Evolutionary conservation across 2,797 vertebrate genomes (phyloP).

Genomic region (Darevskia mixta): DNA sequence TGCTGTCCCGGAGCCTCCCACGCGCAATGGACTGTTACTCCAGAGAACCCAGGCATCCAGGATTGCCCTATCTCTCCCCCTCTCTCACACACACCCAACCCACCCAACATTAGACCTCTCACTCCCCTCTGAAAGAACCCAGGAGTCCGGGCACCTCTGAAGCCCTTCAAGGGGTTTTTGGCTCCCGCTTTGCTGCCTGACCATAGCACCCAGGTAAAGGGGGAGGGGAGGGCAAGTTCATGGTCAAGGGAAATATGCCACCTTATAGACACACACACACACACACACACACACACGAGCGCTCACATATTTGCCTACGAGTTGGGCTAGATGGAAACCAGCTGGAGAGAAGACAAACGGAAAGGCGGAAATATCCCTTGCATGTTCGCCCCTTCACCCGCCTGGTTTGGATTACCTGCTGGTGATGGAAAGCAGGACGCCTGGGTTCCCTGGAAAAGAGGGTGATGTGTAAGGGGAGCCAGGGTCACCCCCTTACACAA

Average conservation of each 20-base stretch:
- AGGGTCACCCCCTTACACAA: neutral
- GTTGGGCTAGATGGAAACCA: conserved; percentile 38
- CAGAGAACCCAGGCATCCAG: neutral
- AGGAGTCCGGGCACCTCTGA: neutral
- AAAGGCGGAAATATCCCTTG: conserved; percentile 36
- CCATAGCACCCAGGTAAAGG: neutral
- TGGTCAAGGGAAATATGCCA: conserved; percentile 1
- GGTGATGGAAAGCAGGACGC: conserved; percentile 38
- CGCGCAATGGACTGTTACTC: too few species aligned
- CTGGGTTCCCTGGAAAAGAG: conserved; percentile 9
- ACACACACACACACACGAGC: too few species aligned
- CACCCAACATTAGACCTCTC: neutral
- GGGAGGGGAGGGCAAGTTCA: neutral
- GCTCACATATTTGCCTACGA: neutral
- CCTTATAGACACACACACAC: neutral
- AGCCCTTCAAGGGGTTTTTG: neutral
- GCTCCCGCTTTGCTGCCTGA: neutral
- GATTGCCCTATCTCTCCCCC: neutral
- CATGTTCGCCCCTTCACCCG: conserved; percentile 22
- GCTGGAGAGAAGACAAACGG: conserved; percentile 26
- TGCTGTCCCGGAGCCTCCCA: neutral
- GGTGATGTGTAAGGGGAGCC: neutral
- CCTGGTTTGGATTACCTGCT: conserved; percentile 49
- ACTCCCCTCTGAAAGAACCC: neutral
- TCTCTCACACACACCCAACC: too few species aligned